Percentiles rank a stretch among this genome's conserved stretches.
Evolutionary conservation across 2,888 invertebrate species (phyloP).

Genomic region (Lepas anatifera): DNA sequence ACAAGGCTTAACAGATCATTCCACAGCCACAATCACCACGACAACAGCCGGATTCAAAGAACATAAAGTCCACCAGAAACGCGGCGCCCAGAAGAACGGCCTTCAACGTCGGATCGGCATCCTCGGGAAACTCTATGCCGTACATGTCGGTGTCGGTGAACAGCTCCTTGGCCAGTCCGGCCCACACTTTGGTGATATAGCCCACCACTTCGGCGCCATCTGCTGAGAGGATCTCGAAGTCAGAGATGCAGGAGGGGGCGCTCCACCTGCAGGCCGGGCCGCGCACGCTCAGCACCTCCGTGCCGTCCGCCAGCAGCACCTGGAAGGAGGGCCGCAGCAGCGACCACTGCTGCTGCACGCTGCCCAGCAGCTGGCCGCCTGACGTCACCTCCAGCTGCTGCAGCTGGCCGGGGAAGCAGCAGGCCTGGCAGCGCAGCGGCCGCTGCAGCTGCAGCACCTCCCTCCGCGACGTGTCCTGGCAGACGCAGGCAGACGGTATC

Average conservation of each 20-base stretch:
- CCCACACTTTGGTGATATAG: constrained; percentile 80
- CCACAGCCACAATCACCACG: constrained; percentile 56
- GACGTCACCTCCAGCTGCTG: constrained; percentile 65
- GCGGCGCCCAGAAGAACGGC: constrained; percentile 65
- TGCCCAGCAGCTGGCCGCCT: constrained; percentile 33
- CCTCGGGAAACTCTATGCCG: constrained; percentile 80
- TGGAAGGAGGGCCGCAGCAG: constrained; percentile 48
- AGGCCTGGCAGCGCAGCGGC: constrained; percentile 66
- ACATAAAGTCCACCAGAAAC: constrained; percentile 74
- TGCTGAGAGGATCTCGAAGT: constrained; percentile 64
- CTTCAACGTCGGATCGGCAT: constrained; percentile 70
- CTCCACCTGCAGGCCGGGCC: constrained; percentile 68
- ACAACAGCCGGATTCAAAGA: constrained; percentile 66
- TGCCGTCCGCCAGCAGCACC: constrained; percentile 59
- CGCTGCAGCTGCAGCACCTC: constrained; percentile 77
- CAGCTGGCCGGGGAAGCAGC: constrained; percentile 76
- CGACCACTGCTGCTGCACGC: constrained; percentile 30
- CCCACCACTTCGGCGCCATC: constrained; percentile 69
- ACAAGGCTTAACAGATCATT: constrained; percentile 39
- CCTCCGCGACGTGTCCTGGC: constrained; percentile 59
- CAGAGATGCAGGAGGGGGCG: constrained; percentile 68
- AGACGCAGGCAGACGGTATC: not conserved
- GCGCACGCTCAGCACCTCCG: constrained; percentile 60
- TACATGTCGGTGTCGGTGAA: constrained; percentile 82
- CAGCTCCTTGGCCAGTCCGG: constrained; percentile 62